Conservation (phyloP, 2,888 invertebrate genomes). For the Notodonta ziczac region DNA sequence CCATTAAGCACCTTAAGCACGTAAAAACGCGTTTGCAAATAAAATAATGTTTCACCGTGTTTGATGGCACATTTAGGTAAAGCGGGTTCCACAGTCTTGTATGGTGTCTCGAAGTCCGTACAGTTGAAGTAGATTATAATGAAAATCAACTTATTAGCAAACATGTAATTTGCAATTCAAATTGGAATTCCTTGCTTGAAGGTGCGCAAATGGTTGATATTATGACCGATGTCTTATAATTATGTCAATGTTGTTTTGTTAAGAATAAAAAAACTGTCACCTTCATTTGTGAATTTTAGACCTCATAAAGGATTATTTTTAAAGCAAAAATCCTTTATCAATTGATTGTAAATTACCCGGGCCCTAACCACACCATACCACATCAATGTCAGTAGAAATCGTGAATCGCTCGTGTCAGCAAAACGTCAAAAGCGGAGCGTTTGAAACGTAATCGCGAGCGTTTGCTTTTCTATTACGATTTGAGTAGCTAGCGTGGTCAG, state of each 20-base stretch:
- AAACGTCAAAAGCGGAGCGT: too few relatives aligned
- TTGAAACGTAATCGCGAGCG: too few relatives aligned
- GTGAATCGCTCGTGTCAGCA: too few relatives aligned
- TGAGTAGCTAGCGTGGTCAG: too few relatives aligned
- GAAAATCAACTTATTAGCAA: conserved; percentile 28
- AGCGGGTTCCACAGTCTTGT: too few relatives aligned
- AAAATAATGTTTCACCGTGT: neutral
- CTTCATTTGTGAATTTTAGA: too few relatives aligned
- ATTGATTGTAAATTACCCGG: too few relatives aligned
- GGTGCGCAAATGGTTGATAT: conserved; percentile 26
- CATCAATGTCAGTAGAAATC: too few relatives aligned
- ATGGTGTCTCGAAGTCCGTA: conserved; percentile 19
- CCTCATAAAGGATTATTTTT: too few relatives aligned
- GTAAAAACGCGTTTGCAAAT: neutral
- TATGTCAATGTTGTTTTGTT: conserved; percentile 12
- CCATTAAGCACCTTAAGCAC: neutral
- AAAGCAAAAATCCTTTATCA: too few relatives aligned
- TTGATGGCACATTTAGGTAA: neutral
- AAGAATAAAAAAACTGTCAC: neutral
- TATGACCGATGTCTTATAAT: conserved; percentile 13
- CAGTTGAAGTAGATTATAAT: conserved; percentile 30
- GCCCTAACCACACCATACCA: too few relatives aligned
- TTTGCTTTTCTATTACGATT: too few relatives aligned
- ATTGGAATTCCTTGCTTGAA: conserved; percentile 33
- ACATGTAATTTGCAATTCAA: conserved; percentile 43